Base-by-base conservation (phyloP, 2,113 vertebrate genomes). In the Cephalopholis sonnerati region DNA sequence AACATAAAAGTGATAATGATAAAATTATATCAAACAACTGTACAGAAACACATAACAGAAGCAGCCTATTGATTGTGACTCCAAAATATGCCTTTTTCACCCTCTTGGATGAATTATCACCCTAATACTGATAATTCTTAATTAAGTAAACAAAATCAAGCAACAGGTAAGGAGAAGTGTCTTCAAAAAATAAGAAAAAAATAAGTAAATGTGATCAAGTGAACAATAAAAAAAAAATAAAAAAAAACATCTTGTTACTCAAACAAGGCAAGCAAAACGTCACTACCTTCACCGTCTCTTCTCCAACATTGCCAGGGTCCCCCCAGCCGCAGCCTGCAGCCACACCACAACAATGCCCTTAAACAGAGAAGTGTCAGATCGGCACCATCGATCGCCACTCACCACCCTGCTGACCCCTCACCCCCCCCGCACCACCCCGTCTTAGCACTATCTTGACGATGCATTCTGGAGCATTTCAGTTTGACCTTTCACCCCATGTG, bases 341-440 rank as follows among this genome's bases (percentile, higher is more conserved):
- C 92, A 89, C 93, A 93, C 91, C 92, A 93, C 88, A 94, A 93
- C 92, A 93, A 93, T 87, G 91, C 74, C 90, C 93, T 93, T 93
- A 92, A 93, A 94, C 92, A 94, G 93, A 93, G 78, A 93, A 93
- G 93, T 91, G 87, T 93, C 91, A 93, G 86, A 94, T 92, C 89
- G 86, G 88, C 90, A 93, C 89, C 88, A 91, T 91, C 89, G 85
- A 82, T 89, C 65, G 80, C 79, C 67, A 89, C 87, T 89, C 79
- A 82, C 72, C 86, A 76, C 87, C 84, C 79, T 13, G 1, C 64
- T 83, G 81, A 81, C 77, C 62, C 67, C 24, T 74, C 54, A 81
- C 57, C 76, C 39, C 57, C 62, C 32, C 11, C 29, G 46, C 10
- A 54, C 36, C 54, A 46, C 53, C 83, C 82, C 3, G 5, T 69